A percentile compares a stretch with the other conserved stretches of the same genome.
Conservation (phyloP, 2,113 vertebrate genomes). For the Gobio gobio region DNA sequence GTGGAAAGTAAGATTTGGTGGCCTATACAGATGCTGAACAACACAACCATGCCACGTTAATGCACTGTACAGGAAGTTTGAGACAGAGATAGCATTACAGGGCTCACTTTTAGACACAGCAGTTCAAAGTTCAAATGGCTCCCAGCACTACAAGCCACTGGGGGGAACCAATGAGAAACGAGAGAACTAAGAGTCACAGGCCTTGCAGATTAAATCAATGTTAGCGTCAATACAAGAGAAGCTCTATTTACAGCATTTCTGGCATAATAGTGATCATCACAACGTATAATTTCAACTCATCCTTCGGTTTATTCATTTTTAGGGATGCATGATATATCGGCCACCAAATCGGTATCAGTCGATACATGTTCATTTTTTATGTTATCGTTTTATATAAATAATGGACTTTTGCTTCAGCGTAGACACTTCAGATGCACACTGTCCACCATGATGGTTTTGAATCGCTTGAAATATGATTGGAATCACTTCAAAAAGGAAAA, state of each 20-base stretch:
- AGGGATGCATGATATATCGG: too few species aligned
- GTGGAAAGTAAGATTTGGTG: not conserved
- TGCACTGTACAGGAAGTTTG: conserved; percentile 22
- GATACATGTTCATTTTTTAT: too few species aligned
- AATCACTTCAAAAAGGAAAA: too few species aligned
- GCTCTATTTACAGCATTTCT: not conserved
- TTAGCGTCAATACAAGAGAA: not conserved
- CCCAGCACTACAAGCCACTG: not conserved
- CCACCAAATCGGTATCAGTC: too few species aligned
- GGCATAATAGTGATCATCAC: not conserved
- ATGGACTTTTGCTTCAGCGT: too few species aligned
- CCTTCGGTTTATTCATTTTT: not conserved
- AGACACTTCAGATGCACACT: too few species aligned
- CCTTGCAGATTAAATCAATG: not conserved
- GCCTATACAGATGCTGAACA: conserved; percentile 24
- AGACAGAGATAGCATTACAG: not conserved
- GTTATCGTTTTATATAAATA: too few species aligned
- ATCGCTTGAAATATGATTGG: too few species aligned
- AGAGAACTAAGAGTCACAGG: not conserved
- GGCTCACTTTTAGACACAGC: not conserved
- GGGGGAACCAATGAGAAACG: not conserved
- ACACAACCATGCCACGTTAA: conserved; percentile 41
- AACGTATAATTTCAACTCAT: not conserved
- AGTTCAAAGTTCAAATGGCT: conserved; percentile 5
- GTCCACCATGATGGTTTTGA: too few species aligned